Base-by-base conservation (phyloP, 2,113 vertebrate genomes). In the Notiomystis cincta region DNA sequence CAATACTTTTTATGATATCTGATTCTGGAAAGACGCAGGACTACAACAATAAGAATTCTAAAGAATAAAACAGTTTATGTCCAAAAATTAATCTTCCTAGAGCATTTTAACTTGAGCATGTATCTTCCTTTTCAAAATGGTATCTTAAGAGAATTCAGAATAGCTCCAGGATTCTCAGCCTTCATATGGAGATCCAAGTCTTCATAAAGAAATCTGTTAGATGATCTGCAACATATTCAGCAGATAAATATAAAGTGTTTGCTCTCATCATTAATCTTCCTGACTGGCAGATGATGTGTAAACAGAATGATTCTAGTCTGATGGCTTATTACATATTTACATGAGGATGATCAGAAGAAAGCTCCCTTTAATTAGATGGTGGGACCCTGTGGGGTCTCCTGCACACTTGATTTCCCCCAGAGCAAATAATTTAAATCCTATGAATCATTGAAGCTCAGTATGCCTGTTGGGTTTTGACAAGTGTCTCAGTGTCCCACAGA, bases 351-450 rank as follows among this genome's bases (percentile, higher is more conserved):
- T 93, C 66, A 94, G 73, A 90, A 75, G 37, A 93, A 95, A 96
- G 72, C 35, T 72, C 31, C 25, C 33, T 95, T 96, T 96, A 97
- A 96, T 97, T 95, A 95, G 80, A 64, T 5, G 12, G 42, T 77
- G 65, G 23, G 71, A 93, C 33, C 42, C 56, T 92, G 50, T 51
- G 82, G 72, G 92, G 38, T 45, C 86, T 95, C 82, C 54, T 90
- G 82, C 58, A 88, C 71, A 72, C 81, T 87, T 92, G 44, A 82
- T 89, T 95, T 97, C 75, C 92, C 40, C 16, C 70, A 85, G 38
- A 90, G 62, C 65, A 79, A 96, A n/a, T 69, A 10, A 96, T 94
- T 82, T 95, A 94, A 93, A 97, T 95, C 70, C 24, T 60, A 65
- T 89, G 56, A 92, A 50, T 37, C 95, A 66, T 47, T 75, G 62